phyloP scores from a whole-genome alignment of 2,113 vertebrate genomes.

The Neodon shergylaensis region DNA sequence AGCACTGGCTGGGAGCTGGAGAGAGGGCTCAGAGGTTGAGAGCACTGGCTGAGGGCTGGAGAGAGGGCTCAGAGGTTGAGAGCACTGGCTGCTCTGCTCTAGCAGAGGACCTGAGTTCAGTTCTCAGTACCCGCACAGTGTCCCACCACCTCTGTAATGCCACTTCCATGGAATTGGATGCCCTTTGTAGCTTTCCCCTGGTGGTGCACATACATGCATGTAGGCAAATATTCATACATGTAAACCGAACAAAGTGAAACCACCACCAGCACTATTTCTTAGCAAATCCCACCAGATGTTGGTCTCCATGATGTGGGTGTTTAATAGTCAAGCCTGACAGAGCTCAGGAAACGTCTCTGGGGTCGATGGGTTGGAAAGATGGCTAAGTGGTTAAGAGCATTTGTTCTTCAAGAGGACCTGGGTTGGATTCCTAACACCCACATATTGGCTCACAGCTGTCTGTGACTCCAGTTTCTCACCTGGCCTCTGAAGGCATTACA shows the following conservation, averaged over 20 bases:
- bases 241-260: background rate
- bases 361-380: background rate
- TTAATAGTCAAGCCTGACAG: background rate
- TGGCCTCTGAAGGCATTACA: background rate
- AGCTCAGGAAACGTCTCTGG: background rate
- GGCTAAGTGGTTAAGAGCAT: background rate
- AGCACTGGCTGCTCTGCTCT: too few species aligned
- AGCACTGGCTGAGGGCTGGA: background rate
- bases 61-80: background rate
- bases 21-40: background rate
- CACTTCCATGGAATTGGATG: background rate
- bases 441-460: background rate
- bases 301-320: background rate
- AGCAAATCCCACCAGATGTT: background rate
- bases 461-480: background rate
- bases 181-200: background rate
- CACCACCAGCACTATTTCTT: background rate
- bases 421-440: background rate
- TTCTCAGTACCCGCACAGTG: background rate
- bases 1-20: background rate
- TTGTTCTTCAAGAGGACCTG: background rate
- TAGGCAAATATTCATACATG: too few species aligned
- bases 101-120: background rate
- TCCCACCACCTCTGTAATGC: background rate
- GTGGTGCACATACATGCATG: background rate